Base-by-base conservation (phyloP, 2,888 invertebrate genomes). In the Drosophila ochracea region DNA sequence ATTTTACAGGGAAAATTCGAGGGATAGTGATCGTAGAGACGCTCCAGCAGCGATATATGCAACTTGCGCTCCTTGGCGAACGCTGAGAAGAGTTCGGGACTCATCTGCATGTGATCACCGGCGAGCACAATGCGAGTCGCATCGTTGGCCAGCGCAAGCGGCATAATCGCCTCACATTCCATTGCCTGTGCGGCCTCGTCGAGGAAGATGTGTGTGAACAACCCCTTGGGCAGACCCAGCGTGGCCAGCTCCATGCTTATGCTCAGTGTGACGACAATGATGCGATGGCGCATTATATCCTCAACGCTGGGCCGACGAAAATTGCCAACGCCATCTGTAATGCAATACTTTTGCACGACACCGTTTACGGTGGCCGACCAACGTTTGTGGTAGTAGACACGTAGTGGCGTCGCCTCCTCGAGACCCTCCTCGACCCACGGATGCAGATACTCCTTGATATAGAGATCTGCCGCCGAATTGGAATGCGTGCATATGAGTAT, bases 121-220 rank as follows among this genome's bases (percentile, higher is more conserved):
- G 97, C 97, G 52, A 97, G 93, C 0, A 97, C 96, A 67, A 97
- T 95, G 52, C 97, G 94, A 0, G 97, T 97, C 16, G 94, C 94
- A 60, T 95, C 94, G 73, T 95, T 95, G 4, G 97, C 97, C 68
- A 97, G 91, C 0, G 96, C 95, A 64, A 97, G 91, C 0, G 97
- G 97, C 93, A 97, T 96, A 19, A 97, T 95, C 0, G 97, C 96
- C 92, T 97, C 97, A 93, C 96, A 96, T 93, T 97, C 97, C 94
- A 97, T 95, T 0, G 97, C 97, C 92, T 97, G 97, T 0, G 97
- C 97, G 0, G 97, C 97, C 94, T 97, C 97, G 92, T 97, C 97
- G 59, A 97, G 94, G 67, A 97, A 94, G 76, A 97, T 97, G 92
- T 97, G 97, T 0, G 96, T 97, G 89, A 97, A 92, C 58, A 92